These are phyloP conservation scores for Beroe ovata DNA, from an alignment of 37 sponge, comb jelly and placozoan species.

Conservation along the genomic window DNA sequence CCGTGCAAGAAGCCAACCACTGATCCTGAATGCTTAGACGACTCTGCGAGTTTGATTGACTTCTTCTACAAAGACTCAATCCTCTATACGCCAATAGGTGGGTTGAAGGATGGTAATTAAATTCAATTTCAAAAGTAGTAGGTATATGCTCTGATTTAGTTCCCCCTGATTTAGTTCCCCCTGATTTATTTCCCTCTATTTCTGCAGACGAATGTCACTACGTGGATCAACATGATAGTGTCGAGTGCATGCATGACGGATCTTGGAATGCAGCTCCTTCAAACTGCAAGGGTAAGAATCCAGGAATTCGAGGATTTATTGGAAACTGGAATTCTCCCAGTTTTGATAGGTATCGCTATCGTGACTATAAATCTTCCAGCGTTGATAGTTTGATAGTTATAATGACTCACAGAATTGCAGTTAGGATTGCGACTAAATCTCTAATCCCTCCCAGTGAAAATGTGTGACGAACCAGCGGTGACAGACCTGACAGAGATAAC, in stretches of 20 bases:
- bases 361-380: too few relatives aligned
- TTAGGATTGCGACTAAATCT: too few relatives aligned
- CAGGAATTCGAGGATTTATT: too few relatives aligned
- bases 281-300: constrained; percentile 25
- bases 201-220: constrained; percentile 25
- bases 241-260: constrained; percentile 35
- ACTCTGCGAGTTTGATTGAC: neutral
- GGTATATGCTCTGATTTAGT: too few relatives aligned
- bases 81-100: neutral
- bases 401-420: too few relatives aligned
- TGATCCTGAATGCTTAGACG: neutral
- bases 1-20: constrained; percentile 19
- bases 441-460: constrained; percentile 12
- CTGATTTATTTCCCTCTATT: too few relatives aligned
- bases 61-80: constrained; percentile 29
- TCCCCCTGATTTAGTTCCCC: too few relatives aligned
- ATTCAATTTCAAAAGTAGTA: too few relatives aligned
- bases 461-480: neutral
- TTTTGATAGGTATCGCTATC: too few relatives aligned
- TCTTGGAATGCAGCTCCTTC: neutral
- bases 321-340: too few relatives aligned
- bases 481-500: neutral
- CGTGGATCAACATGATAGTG: neutral
- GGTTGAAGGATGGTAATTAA: neutral
- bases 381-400: too few relatives aligned